Conservation (phyloP, 2,113 vertebrate species). For the Cryptomyrus ogoouensis region DNA sequence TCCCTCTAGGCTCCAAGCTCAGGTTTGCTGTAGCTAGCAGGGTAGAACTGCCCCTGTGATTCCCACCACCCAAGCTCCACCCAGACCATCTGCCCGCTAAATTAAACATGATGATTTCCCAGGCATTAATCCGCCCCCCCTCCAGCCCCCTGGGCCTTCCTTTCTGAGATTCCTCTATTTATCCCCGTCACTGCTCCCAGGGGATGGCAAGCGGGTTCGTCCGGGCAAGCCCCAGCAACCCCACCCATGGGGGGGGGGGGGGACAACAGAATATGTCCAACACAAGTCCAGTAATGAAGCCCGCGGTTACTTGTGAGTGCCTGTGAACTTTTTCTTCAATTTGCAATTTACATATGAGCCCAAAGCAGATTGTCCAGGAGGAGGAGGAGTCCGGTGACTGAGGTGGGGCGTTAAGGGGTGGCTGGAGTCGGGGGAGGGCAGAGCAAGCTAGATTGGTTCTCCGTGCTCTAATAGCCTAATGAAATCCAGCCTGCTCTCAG, state of each 20-base stretch:
- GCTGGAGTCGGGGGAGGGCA: neutral
- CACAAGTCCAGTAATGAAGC: neutral
- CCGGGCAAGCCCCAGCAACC: neutral
- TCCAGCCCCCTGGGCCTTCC: slow-evolving; percentile 31
- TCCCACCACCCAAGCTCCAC: slow-evolving; percentile 6
- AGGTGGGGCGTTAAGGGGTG: neutral
- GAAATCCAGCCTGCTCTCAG: slow-evolving; percentile 59
- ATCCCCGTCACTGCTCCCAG: slow-evolving; percentile 58
- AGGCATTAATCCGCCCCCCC: slow-evolving; percentile 59
- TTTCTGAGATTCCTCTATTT: slow-evolving; percentile 59
- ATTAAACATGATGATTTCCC: slow-evolving; percentile 74
- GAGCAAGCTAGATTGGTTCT: neutral
- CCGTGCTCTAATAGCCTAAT: slow-evolving; percentile 50
- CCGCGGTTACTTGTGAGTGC: neutral
- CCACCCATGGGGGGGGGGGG: neutral
- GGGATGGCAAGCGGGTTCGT: slow-evolving; percentile 23
- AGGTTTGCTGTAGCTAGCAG: neutral
- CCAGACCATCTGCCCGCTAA: slow-evolving; percentile 67
- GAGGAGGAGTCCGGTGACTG: neutral
- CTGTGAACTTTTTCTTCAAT: neutral
- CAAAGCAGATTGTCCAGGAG: neutral
- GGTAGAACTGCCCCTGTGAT: neutral
- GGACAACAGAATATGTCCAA: neutral
- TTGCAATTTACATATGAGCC: neutral
- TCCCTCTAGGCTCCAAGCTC: neutral